Evolutionary conservation across 1,140 invertebrate species (phyloP), one percentile per base, ranked within the genome.

Genomic region (Trypoxylus dichotomus): DNA sequence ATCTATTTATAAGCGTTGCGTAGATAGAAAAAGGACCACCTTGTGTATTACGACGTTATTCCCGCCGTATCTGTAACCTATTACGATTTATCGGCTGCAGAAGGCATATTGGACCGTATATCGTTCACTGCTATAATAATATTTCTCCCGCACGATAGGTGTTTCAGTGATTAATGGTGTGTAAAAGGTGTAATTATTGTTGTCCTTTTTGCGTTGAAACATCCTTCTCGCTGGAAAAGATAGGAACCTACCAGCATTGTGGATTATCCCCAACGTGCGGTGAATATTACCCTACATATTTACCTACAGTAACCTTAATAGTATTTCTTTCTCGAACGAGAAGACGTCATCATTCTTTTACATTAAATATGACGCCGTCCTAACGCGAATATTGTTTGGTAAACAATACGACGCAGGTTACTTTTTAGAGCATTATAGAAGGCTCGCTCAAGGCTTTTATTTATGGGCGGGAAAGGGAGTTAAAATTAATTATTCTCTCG

Each of bases 201-300:
- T 32, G 2, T n/a, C 15, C 47, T 54, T 54, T n/a, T n/a, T n/a
- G n/a, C 47, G 19, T 54, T 19, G 47, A 54, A 5, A 54, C 32
- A 32, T 32, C 32, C 32, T 32, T 32, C 19, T 54, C 19, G 1
- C n/a, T 54, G 19, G n/a, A 54, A 6, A 10, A 19, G 15, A n/a
- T n/a, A n/a, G 15, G 3, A n/a, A 54, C 19, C 47, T n/a, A 19
- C 13, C 47, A 32, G 47, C 13, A 54, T 54, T 54, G 13, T 1
- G 47, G 47, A 54, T 54, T 54, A 32, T 32, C 13, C 42, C 2
- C 2, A 54, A 54, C 47, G 19, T 54, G 47, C n/a, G 47, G 47
- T 54, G 47, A 54, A 54, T 54, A 54, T 54, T 54, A 54, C 13
- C 47, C 47, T 54, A n/a, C n/a, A 54, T 54, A 54, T 54, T 54